These are phyloP conservation scores for Microcebus murinus DNA, from an alignment of 2,113 vertebrate species.

Conservation along the genomic window DNA sequence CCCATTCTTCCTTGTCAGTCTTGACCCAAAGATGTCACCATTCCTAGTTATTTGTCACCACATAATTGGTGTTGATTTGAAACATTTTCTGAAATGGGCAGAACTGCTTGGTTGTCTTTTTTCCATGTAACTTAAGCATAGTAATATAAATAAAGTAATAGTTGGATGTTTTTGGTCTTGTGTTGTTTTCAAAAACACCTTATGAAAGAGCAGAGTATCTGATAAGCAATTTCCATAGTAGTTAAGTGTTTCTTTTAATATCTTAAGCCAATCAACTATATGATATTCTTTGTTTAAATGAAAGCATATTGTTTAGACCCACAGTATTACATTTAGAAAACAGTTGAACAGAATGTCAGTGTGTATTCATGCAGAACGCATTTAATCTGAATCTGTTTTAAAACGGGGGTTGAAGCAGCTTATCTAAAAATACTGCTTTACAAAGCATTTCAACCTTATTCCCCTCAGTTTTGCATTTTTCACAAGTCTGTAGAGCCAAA, in stretches of 20 bases:
- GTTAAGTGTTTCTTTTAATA: constrained; percentile 59
- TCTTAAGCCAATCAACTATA: constrained; percentile 75
- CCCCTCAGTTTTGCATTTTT: constrained; percentile 39
- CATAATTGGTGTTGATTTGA: constrained; percentile 85
- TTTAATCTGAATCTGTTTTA: constrained; percentile 82
- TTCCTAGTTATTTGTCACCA: constrained; percentile 83
- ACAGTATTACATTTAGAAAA: constrained; percentile 80
- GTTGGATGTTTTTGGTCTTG: constrained; percentile 86
- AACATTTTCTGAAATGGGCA: constrained; percentile 84
- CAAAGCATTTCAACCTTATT: constrained; percentile 46
- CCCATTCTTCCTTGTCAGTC: constrained; percentile 84
- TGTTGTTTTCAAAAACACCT: constrained; percentile 83
- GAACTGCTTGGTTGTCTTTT: constrained; percentile 84
- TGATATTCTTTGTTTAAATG: constrained; percentile 77
- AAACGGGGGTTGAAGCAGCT: constrained; percentile 74
- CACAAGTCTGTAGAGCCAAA: constrained; percentile 13
- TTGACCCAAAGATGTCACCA: constrained; percentile 84
- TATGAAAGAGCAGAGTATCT: constrained; percentile 80
- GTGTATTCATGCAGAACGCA: constrained; percentile 80
- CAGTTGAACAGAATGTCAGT: constrained; percentile 81
- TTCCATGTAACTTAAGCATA: constrained; percentile 87
- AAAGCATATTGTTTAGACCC: constrained; percentile 78
- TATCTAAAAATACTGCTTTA: constrained; percentile 83
- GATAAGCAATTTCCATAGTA: constrained; percentile 78
- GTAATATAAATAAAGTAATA: constrained; percentile 87